A percentile compares a stretch with the other conserved stretches of the same genome.
phyloP scores from a whole-genome alignment of 2,888 invertebrate genomes.

The Apodemia duryi region DNA sequence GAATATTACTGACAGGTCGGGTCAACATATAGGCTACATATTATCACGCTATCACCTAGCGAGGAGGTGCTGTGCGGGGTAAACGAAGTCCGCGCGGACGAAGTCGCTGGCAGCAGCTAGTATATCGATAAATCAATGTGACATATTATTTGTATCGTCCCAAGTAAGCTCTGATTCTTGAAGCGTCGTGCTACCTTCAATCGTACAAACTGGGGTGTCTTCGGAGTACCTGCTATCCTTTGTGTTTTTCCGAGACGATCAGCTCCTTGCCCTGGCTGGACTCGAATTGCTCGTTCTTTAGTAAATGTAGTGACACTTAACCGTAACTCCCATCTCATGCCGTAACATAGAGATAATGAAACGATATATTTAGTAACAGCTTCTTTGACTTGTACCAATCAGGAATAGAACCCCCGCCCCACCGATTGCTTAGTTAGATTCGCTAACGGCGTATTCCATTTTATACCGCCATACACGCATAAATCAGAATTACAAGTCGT shows the following conservation, averaged over 20 bases:
- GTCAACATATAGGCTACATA: too few species aligned
- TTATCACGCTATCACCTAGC: too few species aligned
- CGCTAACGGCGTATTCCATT: constrained; percentile 28
- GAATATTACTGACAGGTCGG: too few species aligned
- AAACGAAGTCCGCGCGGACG: too few species aligned
- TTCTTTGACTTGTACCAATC: too few species aligned
- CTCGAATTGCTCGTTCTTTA: constrained; percentile 60
- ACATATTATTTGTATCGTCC: constrained; percentile 59
- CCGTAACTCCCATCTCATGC: constrained; percentile 69
- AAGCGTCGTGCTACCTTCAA: constrained; percentile 45
- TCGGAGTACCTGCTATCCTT: constrained; percentile 63
- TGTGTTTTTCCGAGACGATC: constrained; percentile 25
- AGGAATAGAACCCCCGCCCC: not conserved
- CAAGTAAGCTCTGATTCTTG: constrained; percentile 66
- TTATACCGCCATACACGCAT: not conserved
- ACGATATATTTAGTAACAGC: too few species aligned
- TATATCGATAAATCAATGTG: not conserved
- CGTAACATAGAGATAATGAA: constrained; percentile 49
- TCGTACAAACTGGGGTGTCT: constrained; percentile 58
- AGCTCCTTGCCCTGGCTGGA: constrained; percentile 31
- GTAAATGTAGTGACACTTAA: constrained; percentile 65
- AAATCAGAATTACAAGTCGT: constrained; percentile 1
- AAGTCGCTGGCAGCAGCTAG: too few species aligned
- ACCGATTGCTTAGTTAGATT: not conserved
- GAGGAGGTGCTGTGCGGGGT: too few species aligned